phyloP scores from a whole-genome alignment of 2,797 vertebrate species.

The Siniperca scherzeri region DNA sequence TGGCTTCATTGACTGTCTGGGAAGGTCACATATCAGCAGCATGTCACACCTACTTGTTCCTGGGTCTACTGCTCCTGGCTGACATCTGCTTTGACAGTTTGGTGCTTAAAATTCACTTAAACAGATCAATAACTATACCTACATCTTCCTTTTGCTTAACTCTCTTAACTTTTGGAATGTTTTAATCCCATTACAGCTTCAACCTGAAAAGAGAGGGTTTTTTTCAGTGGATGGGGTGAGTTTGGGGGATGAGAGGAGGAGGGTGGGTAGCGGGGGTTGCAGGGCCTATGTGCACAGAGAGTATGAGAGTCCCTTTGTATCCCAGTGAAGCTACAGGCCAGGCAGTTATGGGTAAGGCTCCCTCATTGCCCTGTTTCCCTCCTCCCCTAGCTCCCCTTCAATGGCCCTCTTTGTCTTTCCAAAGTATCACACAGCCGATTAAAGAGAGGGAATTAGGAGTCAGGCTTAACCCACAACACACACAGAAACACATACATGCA shows the following conservation, averaged over 20 bases:
- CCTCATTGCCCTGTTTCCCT: conserved; percentile 56
- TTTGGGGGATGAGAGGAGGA: conserved; percentile 14
- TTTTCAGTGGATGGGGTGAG: conserved; percentile 22
- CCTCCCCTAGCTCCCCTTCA: conserved; percentile 72
- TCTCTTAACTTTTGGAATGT: conserved; percentile 38
- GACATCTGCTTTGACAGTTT: conserved; percentile 18
- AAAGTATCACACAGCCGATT: conserved; percentile 89
- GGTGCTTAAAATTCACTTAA: not conserved
- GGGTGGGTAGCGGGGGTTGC: conserved; percentile 38
- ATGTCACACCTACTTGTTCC: not conserved
- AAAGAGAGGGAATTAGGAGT: conserved; percentile 87
- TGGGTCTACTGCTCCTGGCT: not conserved
- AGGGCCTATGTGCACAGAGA: conserved; percentile 53
- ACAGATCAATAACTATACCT: not conserved
- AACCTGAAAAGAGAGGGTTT: conserved; percentile 43
- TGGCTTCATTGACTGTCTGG: not conserved
- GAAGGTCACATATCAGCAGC: not conserved
- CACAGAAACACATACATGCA: conserved; percentile 41
- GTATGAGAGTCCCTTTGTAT: conserved; percentile 84
- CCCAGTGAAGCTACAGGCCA: conserved; percentile 77
- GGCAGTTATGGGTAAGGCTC: conserved; percentile 76
- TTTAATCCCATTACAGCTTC: conserved; percentile 50
- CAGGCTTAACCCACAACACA: conserved; percentile 75
- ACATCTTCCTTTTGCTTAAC: not conserved
- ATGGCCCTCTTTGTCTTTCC: conserved; percentile 86